Conservation (phyloP, 2,797 vertebrate genomes). For the Toxotes lorentzi region DNA sequence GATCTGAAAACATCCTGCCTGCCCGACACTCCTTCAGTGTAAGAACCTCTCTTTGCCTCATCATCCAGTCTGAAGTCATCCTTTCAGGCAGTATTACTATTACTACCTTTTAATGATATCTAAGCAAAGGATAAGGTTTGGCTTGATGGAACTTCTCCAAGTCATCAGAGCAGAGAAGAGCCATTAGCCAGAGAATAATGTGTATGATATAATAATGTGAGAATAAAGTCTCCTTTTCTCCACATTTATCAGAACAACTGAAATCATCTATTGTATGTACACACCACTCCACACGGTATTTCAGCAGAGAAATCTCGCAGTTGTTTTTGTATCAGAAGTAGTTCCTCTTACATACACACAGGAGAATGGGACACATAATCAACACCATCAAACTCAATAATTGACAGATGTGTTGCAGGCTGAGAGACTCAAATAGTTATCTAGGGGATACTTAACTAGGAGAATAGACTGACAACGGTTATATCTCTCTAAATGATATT, state of each 20-base stretch:
- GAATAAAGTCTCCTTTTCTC: conserved; percentile 50
- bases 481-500: conserved; percentile 70
- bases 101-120: conserved; percentile 25
- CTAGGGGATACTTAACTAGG: conserved; percentile 63
- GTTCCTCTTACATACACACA: conserved; percentile 28
- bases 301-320: conserved; percentile 6
- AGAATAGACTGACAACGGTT: conserved; percentile 70
- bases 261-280: conserved; percentile 39
- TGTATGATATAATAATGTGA: too few relatives aligned
- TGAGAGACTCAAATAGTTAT: conserved; percentile 62
- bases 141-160: conserved; percentile 33
- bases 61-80: conserved; percentile 17
- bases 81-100: neutral
- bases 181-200: conserved; percentile 34
- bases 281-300: conserved; percentile 4
- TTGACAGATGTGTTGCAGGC: conserved; percentile 57
- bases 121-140: conserved; percentile 30
- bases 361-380: conserved; percentile 57
- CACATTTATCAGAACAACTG: conserved; percentile 39
- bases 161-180: conserved; percentile 34
- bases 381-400: conserved; percentile 68
- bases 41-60: conserved; percentile 18
- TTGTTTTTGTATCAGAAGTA: conserved; percentile 25
- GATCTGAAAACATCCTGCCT: conserved; percentile 39
- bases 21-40: conserved; percentile 24